Evolutionary conservation across 2,888 invertebrate species (phyloP).

Genomic region (Campoplex nolae): DNA sequence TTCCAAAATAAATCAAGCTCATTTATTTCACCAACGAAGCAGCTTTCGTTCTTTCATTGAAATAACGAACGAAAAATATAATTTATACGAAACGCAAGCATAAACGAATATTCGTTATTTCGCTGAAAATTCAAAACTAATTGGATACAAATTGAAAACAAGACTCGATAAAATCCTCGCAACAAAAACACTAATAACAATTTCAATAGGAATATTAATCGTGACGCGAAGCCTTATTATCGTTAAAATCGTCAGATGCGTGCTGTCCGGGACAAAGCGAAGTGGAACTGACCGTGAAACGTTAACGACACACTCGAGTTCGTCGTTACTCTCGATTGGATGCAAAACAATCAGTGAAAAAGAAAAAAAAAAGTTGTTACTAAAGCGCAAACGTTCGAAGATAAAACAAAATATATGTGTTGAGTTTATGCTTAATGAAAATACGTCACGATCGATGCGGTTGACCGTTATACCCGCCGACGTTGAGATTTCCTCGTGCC

Average conservation of each 20-base stretch:
- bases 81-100: not conserved
- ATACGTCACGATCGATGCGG: constrained; percentile 34
- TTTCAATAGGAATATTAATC: not conserved
- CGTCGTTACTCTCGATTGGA: constrained; percentile 18
- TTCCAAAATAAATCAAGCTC: not conserved
- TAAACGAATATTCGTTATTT: not conserved
- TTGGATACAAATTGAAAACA: not conserved
- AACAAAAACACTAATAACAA: not conserved
- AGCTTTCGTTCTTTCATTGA: not conserved
- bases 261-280: not conserved
- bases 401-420: not conserved
- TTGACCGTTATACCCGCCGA: constrained; percentile 55
- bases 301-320: not conserved
- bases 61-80: not conserved
- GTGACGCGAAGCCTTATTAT: not conserved
- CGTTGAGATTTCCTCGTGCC: constrained; percentile 11
- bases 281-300: constrained; percentile 3
- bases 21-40: not conserved
- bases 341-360: not conserved
- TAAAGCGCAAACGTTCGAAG: constrained; percentile 44
- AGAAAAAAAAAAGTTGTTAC: not conserved
- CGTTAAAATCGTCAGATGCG: not conserved
- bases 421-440: not conserved
- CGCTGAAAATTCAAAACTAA: not conserved
- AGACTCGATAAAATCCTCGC: not conserved